phyloP scores from a whole-genome alignment of 64 coral and sea anemone species.

The Exaiptasia diaphana region DNA sequence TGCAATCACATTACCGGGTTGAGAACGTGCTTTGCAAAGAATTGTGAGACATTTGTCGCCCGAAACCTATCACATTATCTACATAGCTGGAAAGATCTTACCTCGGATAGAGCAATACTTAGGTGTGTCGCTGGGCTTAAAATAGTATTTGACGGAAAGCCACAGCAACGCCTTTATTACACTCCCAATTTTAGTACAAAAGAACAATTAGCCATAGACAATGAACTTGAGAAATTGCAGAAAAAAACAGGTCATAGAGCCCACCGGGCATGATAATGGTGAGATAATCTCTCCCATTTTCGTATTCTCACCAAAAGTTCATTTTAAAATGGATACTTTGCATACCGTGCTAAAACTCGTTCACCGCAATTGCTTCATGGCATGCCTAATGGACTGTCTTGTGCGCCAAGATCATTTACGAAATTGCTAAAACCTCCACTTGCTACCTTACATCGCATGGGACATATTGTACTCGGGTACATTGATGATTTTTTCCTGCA shows the following conservation, averaged over 20 bases:
- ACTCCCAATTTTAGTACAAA: no score
- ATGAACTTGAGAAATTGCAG: slow-evolving; percentile 3
- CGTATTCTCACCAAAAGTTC: background rate
- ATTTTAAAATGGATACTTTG: slow-evolving; percentile 15
- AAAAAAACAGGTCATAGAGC: background rate
- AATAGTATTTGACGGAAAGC: no score
- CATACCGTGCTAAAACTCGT: background rate
- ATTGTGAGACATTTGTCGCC: no score
- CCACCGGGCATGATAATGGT: background rate
- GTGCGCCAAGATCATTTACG: background rate
- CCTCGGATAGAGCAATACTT: no score
- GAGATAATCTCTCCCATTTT: slow-evolving; percentile 2
- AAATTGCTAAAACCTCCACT: slow-evolving; percentile 21
- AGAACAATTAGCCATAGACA: no score
- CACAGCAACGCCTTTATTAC: no score
- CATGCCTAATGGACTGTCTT: background rate
- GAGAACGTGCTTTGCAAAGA: no score
- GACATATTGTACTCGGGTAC: background rate
- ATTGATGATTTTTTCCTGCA: slow-evolving; percentile 40
- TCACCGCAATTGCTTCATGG: background rate
- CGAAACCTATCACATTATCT: no score
- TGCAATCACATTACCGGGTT: no score
- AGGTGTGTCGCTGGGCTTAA: no score
- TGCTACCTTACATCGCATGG: background rate
- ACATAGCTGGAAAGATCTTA: no score